Evolutionary conservation across 2,113 vertebrate genomes (phyloP), one percentile per base, ranked within the genome.

Genomic region (Formicarius rufipectus): DNA sequence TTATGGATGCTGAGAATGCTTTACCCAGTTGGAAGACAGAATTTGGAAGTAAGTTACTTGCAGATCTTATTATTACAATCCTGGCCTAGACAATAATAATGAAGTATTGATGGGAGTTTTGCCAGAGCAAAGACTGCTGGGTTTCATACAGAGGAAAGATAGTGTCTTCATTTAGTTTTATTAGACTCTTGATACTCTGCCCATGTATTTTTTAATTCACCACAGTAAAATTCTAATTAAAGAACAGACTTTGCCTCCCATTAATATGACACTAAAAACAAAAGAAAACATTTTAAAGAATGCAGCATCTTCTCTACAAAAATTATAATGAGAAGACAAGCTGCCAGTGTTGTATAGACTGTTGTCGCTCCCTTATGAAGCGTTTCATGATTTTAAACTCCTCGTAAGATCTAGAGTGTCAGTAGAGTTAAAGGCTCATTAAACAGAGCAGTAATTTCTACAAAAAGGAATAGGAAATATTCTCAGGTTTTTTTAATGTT

Each of bases 151-250:
- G 90, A 89, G 90, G 86, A 90, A 87, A 95, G 80, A 94, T 71
- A 87, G 80, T 84, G 62, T 93, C 95, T 96, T 96, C 76, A 94
- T 97, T 96, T 97, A 95, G 89, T 94, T 97, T 96, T 96, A 96
- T 96, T 95, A 90, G 88, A 9, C 95, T 87, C 92, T 84, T 93
- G 93, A 88, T 96, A 92, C 84, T 93, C 89, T 95, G 92, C 96
- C 93, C 95, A 93, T 97, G 95, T 94, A 88, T 97, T 96, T 93
- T 96, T 95, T 96, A 97, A 95, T 97, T 95, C 96, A 90, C 83
- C 80, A 84, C 93, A 94, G 88, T 96, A 96, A 96, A 96, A 97
- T 96, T 89, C 96, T 96, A 95, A 96, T 96, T 97, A 96, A 96
- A 95, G 96, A 97, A 96, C 83, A 95, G 95, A 89, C 93, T 95